These are phyloP conservation scores for Riparia riparia DNA, from an alignment of 2,113 vertebrate genomes.

Conservation along the genomic window DNA sequence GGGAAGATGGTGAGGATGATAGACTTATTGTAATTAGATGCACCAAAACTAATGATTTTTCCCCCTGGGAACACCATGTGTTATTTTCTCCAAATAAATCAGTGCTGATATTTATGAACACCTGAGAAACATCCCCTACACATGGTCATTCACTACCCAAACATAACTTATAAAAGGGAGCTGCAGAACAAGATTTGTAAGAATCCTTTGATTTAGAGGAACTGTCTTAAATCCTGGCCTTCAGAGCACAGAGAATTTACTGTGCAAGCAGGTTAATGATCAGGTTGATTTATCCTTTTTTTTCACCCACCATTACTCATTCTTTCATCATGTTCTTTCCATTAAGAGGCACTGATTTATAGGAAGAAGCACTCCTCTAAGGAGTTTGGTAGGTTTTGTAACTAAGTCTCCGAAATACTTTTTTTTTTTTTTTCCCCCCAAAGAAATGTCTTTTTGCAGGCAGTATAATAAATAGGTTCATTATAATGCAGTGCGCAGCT, in stretches of 20 bases:
- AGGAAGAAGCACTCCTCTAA: neutral
- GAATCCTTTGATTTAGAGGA: slow-evolving; percentile 42
- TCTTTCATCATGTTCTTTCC: slow-evolving; percentile 37
- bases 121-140: slow-evolving; percentile 35
- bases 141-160: slow-evolving; percentile 9
- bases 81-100: slow-evolving; percentile 56
- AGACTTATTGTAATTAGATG: slow-evolving; percentile 72
- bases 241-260: slow-evolving; percentile 2
- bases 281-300: slow-evolving; percentile 47
- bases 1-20: slow-evolving; percentile 60
- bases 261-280: slow-evolving; percentile 55
- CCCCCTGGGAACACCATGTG: slow-evolving; percentile 15
- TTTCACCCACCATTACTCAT: slow-evolving; percentile 41
- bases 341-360: slow-evolving; percentile 39
- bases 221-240: slow-evolving; percentile 50
- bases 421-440: neutral
- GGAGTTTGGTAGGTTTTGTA: slow-evolving; percentile 26
- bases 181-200: neutral
- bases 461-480: slow-evolving; percentile 13
- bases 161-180: neutral
- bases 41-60: slow-evolving; percentile 62
- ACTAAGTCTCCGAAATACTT: neutral
- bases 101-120: slow-evolving; percentile 34
- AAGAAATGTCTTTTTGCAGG: neutral
- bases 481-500: neutral